Base-by-base conservation (phyloP, 2,113 vertebrate genomes). In the Gyps fulvus region DNA sequence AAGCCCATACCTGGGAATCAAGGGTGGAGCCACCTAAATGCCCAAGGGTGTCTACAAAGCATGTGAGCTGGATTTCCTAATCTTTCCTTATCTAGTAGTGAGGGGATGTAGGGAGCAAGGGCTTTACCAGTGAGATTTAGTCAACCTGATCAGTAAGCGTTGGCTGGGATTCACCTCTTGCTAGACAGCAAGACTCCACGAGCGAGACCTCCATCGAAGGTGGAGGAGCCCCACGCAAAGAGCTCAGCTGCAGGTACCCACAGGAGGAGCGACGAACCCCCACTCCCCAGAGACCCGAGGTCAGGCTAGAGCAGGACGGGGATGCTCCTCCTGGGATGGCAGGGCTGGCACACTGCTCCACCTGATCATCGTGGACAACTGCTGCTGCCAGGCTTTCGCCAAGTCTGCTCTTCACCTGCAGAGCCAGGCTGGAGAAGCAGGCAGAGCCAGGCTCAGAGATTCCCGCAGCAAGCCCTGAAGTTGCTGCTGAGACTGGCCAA, bases 281-380 rank as follows among this genome's bases (percentile, higher is more conserved):
- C 9, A 4, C 25, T 42, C 27, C 38, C 38, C 29, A 27, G 52
- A 19, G 17, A 52, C 32, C 45, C 6, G 9, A 36, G 31, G n/a
- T 43, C 43, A 42, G 50, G 50, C 27, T 27, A 3, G 22, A 47
- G 54, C 45, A 54, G 34, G 54, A 52, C 2, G 0, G 45, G 29
- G 40, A 40, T 22, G 40, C 40, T 84, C 62, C 70, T 32, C 6
- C 40, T 26, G 49, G 55, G 31, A 4, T 7, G 40, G 58, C 29
- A 54, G 54, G 47, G 79, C 88, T 54, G 54, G 34, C 27, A 54
- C 34, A 0, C 62, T 9, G 45, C 70, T 69, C 55, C 23, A 7
- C 20, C 23, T 3, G 4, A 29, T 9, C 26, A 4, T 10, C 50
- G 12, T 0, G 9, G 36, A 16, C 50, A 63, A 31, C n/a, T 2